A percentile compares a stretch with the other conserved stretches of the same genome.
phyloP scores from a whole-genome alignment of 2,797 vertebrate genomes.

The Neosalanx taihuensis region DNA sequence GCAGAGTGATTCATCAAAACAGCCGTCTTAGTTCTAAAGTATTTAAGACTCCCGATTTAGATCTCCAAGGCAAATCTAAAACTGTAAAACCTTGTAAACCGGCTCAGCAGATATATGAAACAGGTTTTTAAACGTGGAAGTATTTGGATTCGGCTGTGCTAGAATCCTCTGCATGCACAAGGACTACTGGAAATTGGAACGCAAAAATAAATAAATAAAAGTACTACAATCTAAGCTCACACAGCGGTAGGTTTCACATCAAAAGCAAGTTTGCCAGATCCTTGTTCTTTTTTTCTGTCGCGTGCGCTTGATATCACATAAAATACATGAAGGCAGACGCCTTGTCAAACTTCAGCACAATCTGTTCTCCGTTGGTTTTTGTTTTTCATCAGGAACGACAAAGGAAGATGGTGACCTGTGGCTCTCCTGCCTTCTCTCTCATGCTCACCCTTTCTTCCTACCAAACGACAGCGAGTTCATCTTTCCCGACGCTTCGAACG shows the following conservation, averaged over 20 bases:
- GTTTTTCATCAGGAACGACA: constrained; percentile 31
- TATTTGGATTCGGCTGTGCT: no score
- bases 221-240: constrained; percentile 19
- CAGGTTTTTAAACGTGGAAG: no score
- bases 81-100: no score
- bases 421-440: background rate
- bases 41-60: no score
- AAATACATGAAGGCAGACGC: constrained; percentile 28
- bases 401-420: constrained; percentile 12
- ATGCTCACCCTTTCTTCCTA: constrained; percentile 6
- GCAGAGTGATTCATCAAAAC: no score
- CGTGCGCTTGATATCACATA: constrained; percentile 48
- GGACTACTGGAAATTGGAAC: no score
- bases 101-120: no score
- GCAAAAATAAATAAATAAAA: background rate
- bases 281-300: constrained; percentile 29
- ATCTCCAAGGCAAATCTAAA: no score
- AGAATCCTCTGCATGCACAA: no score
- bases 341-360: constrained; percentile 38
- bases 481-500: constrained; percentile 24
- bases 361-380: constrained; percentile 46
- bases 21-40: no score
- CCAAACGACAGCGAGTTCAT: constrained; percentile 38
- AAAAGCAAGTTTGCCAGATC: constrained; percentile 34
- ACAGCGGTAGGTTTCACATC: constrained; percentile 33